Percentiles rank a stretch among this genome's conserved stretches.
Evolutionary conservation across 2,888 invertebrate species (phyloP).

Genomic region (Limnephilus rhombicus): DNA sequence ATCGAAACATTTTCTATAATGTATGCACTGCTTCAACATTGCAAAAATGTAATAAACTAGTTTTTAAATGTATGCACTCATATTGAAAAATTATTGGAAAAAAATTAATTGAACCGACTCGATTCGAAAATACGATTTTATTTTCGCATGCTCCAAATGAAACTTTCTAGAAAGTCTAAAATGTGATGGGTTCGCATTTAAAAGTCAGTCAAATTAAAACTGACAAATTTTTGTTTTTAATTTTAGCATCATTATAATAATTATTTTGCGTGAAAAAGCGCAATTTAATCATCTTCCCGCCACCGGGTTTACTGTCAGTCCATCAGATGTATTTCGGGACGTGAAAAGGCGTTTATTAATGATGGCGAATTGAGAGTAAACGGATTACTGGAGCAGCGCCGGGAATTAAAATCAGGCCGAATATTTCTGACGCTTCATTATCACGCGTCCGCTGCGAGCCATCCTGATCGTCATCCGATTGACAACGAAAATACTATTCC

Average conservation of each 20-base stretch:
- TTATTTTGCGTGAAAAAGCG: not conserved
- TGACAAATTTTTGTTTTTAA: not conserved
- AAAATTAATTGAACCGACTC: not conserved
- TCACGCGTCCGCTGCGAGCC: not conserved
- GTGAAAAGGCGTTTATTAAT: conserved; percentile 12
- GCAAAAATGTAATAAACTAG: too few relatives aligned
- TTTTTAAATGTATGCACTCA: too few relatives aligned
- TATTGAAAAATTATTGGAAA: too few relatives aligned
- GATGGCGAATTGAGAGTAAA: conserved; percentile 5
- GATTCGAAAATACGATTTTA: not conserved
- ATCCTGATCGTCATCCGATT: not conserved
- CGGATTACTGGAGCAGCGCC: not conserved
- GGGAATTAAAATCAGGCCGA: conserved; percentile 27
- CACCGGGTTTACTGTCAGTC: not conserved
- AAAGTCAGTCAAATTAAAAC: too few relatives aligned
- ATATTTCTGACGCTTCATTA: conserved; percentile 13
- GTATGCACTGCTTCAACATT: too few relatives aligned
- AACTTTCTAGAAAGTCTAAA: not conserved
- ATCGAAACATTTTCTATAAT: too few relatives aligned
- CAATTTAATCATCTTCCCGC: not conserved
- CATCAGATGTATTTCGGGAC: conserved; percentile 13
- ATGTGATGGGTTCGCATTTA: not conserved
- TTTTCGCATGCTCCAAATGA: not conserved
- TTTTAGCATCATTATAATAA: not conserved
- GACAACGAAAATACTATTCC: not conserved